Conservation (phyloP, 2,888 invertebrate genomes). For the Lasius fuliginosus region DNA sequence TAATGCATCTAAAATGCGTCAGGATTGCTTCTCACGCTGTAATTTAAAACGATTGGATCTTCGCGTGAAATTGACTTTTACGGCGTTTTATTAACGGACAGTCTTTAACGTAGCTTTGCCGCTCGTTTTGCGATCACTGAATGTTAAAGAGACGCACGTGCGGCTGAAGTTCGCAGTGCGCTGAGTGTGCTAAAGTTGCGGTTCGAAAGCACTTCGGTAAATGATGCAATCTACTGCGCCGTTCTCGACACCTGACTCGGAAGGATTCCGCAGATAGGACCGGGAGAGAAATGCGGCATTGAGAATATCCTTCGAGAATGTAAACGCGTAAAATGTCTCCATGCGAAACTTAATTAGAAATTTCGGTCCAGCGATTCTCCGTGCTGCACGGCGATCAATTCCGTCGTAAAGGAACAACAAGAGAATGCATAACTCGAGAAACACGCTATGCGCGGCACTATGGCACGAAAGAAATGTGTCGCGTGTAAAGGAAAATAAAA, state of each 20-base stretch:
- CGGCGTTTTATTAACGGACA: slow-evolving; percentile 10
- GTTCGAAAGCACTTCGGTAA: slow-evolving; percentile 63
- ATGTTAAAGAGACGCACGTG: slow-evolving; percentile 36
- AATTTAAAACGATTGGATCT: slow-evolving; percentile 11
- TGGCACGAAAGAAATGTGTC: not conserved
- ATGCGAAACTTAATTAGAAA: slow-evolving; percentile 8
- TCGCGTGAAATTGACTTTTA: slow-evolving; percentile 12
- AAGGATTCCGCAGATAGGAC: slow-evolving; percentile 60
- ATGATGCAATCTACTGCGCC: slow-evolving; percentile 68
- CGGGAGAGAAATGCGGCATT: slow-evolving; percentile 58
- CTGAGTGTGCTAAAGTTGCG: slow-evolving; percentile 23
- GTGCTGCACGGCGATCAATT: slow-evolving; percentile 11
- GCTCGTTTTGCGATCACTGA: not conserved
- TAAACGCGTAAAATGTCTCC: not conserved
- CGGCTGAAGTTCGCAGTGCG: slow-evolving; percentile 4
- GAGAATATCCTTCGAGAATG: slow-evolving; percentile 8
- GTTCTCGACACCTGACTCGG: slow-evolving; percentile 67
- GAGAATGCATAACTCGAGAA: not conserved
- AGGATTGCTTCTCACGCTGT: slow-evolving; percentile 4
- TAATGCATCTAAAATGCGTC: not conserved
- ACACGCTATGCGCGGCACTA: too few species aligned
- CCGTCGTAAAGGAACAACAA: not conserved
- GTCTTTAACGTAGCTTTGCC: slow-evolving; percentile 17
- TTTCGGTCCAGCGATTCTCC: not conserved
- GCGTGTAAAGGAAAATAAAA: not conserved